phyloP scores from a whole-genome alignment of 2,888 invertebrate species.

The Slavum lentiscoides region DNA sequence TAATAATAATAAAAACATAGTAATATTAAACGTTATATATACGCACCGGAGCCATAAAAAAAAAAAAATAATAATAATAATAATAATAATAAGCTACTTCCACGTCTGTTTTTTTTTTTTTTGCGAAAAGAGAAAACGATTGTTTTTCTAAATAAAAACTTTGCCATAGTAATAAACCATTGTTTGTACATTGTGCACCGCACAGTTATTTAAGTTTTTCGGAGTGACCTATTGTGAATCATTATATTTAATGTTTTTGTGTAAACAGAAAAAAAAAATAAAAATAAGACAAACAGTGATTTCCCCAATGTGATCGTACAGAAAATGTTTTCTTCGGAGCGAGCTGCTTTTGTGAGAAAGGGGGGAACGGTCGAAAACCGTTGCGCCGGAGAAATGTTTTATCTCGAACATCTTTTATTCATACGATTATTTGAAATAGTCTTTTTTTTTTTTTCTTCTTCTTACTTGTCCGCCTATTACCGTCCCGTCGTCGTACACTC shows the following conservation, averaged over 20 bases:
- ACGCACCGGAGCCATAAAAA: no score
- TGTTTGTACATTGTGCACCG: conserved; percentile 7
- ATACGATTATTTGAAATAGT: conserved; percentile 40
- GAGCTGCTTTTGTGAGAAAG: neutral
- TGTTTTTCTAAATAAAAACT: conserved; percentile 40
- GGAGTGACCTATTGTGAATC: conserved; percentile 37
- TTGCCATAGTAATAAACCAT: conserved; percentile 35
- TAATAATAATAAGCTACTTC: neutral
- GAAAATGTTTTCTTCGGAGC: conserved; percentile 23
- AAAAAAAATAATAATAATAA: no score
- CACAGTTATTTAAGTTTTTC: conserved; percentile 36
- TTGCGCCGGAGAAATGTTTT: conserved; percentile 36
- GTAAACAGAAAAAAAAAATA: conserved; percentile 16
- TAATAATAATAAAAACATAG: no score
- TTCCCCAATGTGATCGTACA: conserved; percentile 26
- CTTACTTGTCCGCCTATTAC: conserved; percentile 3
- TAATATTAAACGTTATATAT: no score
- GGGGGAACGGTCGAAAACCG: neutral
- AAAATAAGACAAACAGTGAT: conserved; percentile 34
- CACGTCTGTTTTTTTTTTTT: no score
- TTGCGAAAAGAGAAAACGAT: neutral
- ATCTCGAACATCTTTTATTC: conserved; percentile 50
- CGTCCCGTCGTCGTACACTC: neutral
- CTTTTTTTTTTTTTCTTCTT: neutral
- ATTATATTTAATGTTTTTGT: conserved; percentile 45